Evolutionary conservation across 2,113 vertebrate species (phyloP), one percentile per base, ranked within the genome.

Genomic region (Mystacornis crossleyi): DNA sequence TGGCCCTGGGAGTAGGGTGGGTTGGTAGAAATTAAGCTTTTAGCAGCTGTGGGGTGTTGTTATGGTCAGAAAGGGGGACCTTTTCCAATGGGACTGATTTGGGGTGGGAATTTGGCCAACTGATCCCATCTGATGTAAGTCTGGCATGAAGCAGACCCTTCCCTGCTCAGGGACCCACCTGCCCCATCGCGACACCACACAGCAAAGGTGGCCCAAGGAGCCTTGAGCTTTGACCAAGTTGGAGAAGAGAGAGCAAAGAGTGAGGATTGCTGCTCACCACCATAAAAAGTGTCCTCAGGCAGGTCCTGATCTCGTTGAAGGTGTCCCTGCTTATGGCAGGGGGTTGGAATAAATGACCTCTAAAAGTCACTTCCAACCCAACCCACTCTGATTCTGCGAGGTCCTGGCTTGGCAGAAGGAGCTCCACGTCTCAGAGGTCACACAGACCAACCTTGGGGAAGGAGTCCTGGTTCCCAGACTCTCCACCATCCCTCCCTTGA

Each of bases 111-210:
- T n/a, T 60, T n/a, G 13, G 8, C 19, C 34, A 38, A 12, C 8
- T 11, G 8, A 18, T 54, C 16, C 23, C 48, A 18, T 47, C n/a
- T 83, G 82, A n/a, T 7, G 2, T 12, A 33, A 53, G 29, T 7
- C 10, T 53, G 47, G 33, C 9, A 40, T 7, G 73, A 72, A 50
- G 10, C 19, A 60, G 29, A 14, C 7, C 14, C 8, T 66, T 19
- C 5, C 10, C 26, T 62, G 21, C 18, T 47, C 40, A 20, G 45
- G 31, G 29, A 48, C 16, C 17, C 28, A 20, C 19, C 17, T 62
- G 61, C 4, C 11, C 47, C n/a, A 48, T 18, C 0, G 0, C 7
- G 12, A 34, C n/a, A 50, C 34, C 55, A 25, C 50, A 8, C 0
- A 0, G 8, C 34, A 81, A 38, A 54, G 26, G 38, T 16, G 43